phyloP scores from a whole-genome alignment of 2,797 vertebrate species.

The Acanthiza pusilla region DNA sequence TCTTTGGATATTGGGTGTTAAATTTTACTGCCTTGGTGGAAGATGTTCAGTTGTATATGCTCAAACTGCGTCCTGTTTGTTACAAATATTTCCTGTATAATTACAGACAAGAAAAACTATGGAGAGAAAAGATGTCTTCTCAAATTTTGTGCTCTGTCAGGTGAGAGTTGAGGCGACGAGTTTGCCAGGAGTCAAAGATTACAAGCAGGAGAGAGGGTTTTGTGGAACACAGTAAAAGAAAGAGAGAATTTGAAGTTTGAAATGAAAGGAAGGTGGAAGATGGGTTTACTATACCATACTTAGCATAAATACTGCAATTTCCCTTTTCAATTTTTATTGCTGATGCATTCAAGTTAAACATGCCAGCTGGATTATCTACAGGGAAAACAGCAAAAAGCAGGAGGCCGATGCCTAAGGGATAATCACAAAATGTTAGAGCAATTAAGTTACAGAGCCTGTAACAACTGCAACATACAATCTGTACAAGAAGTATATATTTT shows the following conservation, averaged over 20 bases:
- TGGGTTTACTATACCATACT: background rate
- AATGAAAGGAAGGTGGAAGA: background rate
- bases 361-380: background rate
- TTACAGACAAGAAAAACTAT: background rate
- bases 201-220: background rate
- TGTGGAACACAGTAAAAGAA: background rate
- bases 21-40: background rate
- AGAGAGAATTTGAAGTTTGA: background rate
- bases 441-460: background rate
- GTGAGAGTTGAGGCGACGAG: no score
- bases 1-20: background rate
- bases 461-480: background rate
- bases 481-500: background rate
- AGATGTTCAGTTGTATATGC: fast-evolving
- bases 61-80: background rate
- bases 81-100: background rate
- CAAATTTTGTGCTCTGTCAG: background rate
- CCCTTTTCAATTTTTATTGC: background rate
- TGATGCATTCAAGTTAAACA: background rate
- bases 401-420: background rate
- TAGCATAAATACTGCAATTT: background rate
- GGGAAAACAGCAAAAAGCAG: background rate
- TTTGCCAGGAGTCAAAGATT: background rate
- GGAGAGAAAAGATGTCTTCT: background rate
- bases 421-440: background rate